phyloP scores from a whole-genome alignment of 2,888 invertebrate species.

The Nomada ruficornis region DNA sequence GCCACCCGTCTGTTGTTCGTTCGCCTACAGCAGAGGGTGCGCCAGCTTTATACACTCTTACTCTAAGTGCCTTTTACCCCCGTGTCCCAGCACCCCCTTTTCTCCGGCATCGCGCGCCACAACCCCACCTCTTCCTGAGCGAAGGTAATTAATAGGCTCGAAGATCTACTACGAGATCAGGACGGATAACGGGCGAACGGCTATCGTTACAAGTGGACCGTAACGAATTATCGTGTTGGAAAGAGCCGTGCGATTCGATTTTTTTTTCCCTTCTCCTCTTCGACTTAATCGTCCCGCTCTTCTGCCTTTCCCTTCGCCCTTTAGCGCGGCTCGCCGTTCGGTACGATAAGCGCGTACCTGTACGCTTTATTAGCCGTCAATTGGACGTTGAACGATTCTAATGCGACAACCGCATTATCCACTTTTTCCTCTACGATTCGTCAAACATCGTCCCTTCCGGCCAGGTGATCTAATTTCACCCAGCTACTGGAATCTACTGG shows the following conservation, averaged over 20 bases:
- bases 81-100: constrained; percentile 60
- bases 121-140: constrained; percentile 56
- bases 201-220: constrained; percentile 75
- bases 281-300: constrained; percentile 27
- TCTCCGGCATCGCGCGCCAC: constrained; percentile 29
- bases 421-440: constrained; percentile 55
- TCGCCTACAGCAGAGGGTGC: constrained; percentile 76
- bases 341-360: not conserved
- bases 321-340: not conserved
- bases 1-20: constrained; percentile 80
- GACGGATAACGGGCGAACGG: constrained; percentile 72
- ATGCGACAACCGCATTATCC: constrained; percentile 16
- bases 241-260: constrained; percentile 27
- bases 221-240: constrained; percentile 77
- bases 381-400: constrained; percentile 32
- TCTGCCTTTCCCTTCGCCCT: not conserved
- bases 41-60: constrained; percentile 80
- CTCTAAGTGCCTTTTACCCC: constrained; percentile 81
- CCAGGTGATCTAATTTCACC: constrained; percentile 64
- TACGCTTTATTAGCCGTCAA: not conserved
- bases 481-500: constrained; percentile 56
- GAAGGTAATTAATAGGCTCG: constrained; percentile 82
- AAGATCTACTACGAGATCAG: constrained; percentile 76
- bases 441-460: constrained; percentile 54
- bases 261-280: constrained; percentile 34